These are phyloP conservation scores for Heliocidaris erythrogramma DNA, from an alignment of 35 echinoderm and acorn worm species.

Conservation along the genomic window DNA sequence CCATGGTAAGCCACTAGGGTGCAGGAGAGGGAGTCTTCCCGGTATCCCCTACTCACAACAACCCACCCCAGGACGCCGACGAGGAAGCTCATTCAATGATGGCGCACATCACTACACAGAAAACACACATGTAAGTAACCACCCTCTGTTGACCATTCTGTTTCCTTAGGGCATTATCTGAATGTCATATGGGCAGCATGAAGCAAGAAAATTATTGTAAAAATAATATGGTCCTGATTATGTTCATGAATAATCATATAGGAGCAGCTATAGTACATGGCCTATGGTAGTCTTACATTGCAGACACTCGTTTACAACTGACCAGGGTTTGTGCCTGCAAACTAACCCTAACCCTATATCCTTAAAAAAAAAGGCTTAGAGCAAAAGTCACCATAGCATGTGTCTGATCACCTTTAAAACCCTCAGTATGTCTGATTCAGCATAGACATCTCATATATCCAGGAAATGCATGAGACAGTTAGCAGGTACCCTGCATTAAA, in stretches of 20 bases:
- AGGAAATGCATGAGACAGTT: background rate
- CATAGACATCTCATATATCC: background rate
- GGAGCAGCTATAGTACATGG: too few relatives aligned
- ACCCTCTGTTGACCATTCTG: background rate
- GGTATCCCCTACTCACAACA: background rate
- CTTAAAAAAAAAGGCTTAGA: too few relatives aligned
- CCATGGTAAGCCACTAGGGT: background rate
- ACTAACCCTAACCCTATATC: too few relatives aligned
- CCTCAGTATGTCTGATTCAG: background rate
- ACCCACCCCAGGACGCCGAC: background rate
- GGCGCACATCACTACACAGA: background rate
- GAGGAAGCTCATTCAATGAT: background rate
- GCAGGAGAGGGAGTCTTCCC: background rate
- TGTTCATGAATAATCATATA: too few relatives aligned
- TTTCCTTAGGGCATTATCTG: background rate
- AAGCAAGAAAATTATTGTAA: too few relatives aligned
- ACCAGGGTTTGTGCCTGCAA: too few relatives aligned
- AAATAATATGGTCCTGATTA: too few relatives aligned
- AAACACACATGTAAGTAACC: background rate
- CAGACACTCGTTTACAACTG: too few relatives aligned
- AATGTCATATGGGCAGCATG: background rate
- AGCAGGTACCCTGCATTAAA: background rate
- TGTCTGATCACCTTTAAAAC: background rate
- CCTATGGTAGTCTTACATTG: too few relatives aligned
- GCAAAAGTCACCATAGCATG: background rate